Percentiles rank a stretch among this genome's conserved stretches.
These are phyloP conservation scores for Diuraphis noxia DNA, from an alignment of 1,140 invertebrate genomes.

Conservation along the genomic window DNA sequence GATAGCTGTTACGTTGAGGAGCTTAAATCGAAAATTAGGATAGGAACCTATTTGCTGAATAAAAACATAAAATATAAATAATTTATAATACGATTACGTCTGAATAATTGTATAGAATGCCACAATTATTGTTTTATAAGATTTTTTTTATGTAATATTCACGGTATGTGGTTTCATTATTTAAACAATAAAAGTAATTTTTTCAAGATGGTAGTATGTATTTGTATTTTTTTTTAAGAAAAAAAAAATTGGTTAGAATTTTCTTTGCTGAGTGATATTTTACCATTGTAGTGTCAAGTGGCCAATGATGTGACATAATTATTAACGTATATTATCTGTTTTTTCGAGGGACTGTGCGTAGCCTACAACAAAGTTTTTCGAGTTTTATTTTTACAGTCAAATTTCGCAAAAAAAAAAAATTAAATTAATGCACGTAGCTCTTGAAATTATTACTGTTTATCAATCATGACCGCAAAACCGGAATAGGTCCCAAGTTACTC, in stretches of 20 bases:
- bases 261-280: neutral
- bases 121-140: no score
- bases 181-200: no score
- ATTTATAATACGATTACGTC: no score
- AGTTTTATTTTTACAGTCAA: neutral
- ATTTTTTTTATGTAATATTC: no score
- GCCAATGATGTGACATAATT: neutral
- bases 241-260: neutral
- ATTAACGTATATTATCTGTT: neutral
- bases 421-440: neutral
- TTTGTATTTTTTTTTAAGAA: neutral
- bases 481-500: neutral
- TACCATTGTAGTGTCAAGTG: neutral
- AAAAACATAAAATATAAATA: no score
- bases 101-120: neutral
- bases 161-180: no score
- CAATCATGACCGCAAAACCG: neutral
- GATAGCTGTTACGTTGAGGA: neutral
- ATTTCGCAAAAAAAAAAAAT: neutral
- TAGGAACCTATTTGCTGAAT: no score
- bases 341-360: neutral
- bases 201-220: neutral
- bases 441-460: neutral
- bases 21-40: no score
- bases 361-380: neutral